These are phyloP conservation scores for Hoplodrina ambigua DNA, from an alignment of 2,888 invertebrate species.

Conservation along the genomic window DNA sequence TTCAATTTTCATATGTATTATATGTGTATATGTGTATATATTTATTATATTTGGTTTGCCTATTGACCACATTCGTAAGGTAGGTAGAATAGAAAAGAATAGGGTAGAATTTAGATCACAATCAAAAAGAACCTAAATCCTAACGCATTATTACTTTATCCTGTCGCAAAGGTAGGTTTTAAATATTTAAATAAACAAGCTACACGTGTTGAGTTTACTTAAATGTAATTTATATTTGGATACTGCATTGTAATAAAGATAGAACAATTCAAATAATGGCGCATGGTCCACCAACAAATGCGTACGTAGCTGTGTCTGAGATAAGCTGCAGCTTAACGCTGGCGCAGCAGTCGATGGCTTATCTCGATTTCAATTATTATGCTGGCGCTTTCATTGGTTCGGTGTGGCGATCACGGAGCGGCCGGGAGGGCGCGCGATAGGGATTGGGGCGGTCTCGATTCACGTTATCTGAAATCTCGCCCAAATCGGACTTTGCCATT, in stretches of 20 bases:
- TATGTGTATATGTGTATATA: no score
- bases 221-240: conserved; percentile 76
- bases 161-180: neutral
- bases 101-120: neutral
- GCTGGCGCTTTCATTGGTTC: conserved; percentile 87
- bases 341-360: conserved; percentile 87
- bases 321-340: conserved; percentile 87
- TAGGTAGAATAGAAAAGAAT: no score
- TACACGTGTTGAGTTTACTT: conserved; percentile 68
- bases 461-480: conserved; percentile 85
- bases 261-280: conserved; percentile 80
- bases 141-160: neutral
- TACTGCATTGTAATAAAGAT: conserved; percentile 82
- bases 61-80: neutral
- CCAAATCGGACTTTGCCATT: conserved; percentile 82
- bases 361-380: conserved; percentile 90
- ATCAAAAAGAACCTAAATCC: neutral
- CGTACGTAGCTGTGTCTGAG: conserved; percentile 82
- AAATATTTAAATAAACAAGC: conserved; percentile 48
- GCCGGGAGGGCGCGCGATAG: conserved; percentile 72
- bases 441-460: conserved; percentile 83
- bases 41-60: neutral
- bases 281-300: conserved; percentile 82
- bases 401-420: conserved; percentile 72
- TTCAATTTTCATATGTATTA: neutral